phyloP scores from a whole-genome alignment of 2,888 invertebrate genomes.

The Bimastos eiseni region DNA sequence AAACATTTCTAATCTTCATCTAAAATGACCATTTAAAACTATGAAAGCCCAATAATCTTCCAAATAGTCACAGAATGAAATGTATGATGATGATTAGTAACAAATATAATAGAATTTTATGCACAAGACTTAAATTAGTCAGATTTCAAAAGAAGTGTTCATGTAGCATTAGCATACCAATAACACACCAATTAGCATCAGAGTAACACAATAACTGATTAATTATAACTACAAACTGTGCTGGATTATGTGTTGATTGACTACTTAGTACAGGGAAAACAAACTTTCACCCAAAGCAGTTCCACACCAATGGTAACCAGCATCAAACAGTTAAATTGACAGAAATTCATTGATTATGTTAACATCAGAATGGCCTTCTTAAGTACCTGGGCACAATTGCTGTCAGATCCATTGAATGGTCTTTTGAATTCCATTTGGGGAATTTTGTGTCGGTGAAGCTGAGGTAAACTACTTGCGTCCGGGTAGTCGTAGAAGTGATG shows the following conservation, averaged over 20 bases:
- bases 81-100: not conserved
- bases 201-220: no score
- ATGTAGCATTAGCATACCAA: no score
- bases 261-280: not conserved
- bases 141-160: no score
- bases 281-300: not conserved
- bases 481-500: slow-evolving; percentile 21
- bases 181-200: no score
- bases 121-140: not conserved
- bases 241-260: not conserved
- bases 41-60: not conserved
- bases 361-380: no score
- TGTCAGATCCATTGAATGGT: not conserved
- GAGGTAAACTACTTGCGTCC: not conserved
- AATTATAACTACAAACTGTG: not conserved
- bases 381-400: slow-evolving; percentile 10
- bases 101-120: not conserved
- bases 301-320: not conserved
- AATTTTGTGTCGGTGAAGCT: slow-evolving; percentile 9
- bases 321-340: no score
- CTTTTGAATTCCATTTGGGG: not conserved
- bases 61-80: not conserved
- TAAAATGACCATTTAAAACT: not conserved
- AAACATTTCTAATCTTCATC: not conserved
- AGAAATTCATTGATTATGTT: no score